Evolutionary conservation across 2,888 invertebrate species (phyloP).

Genomic region (Agrypnus murinus): DNA sequence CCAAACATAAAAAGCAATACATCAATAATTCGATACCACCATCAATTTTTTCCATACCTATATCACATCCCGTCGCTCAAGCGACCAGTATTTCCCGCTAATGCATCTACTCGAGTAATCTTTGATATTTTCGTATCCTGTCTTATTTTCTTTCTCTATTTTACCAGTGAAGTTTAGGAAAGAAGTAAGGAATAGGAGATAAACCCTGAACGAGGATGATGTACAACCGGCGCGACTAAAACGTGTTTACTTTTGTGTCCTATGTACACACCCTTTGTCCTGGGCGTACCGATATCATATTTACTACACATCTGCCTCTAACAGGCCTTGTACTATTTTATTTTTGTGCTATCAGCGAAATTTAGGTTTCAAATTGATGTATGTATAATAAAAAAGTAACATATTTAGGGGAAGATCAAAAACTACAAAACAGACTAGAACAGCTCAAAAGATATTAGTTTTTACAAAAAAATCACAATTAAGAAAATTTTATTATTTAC

Average conservation of each 20-base stretch:
- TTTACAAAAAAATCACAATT: no score
- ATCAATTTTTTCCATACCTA: slow-evolving; percentile 52
- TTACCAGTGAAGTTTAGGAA: slow-evolving; percentile 12
- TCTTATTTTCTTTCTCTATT: slow-evolving; percentile 36
- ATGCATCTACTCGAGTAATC: slow-evolving; percentile 52
- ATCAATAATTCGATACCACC: slow-evolving; percentile 51
- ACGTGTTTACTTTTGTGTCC: slow-evolving; percentile 71
- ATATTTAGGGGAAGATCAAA: no score
- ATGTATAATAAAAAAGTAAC: background rate
- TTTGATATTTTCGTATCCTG: slow-evolving; percentile 39
- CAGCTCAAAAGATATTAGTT: no score
- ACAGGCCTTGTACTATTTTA: slow-evolving; percentile 49
- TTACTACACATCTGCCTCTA: slow-evolving; percentile 69
- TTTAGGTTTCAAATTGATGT: slow-evolving; percentile 16
- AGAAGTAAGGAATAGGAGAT: slow-evolving; percentile 39
- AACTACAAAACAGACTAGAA: no score
- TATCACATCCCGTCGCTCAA: slow-evolving; percentile 51
- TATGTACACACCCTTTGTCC: slow-evolving; percentile 72
- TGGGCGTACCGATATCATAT: slow-evolving; percentile 70
- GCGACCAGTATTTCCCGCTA: slow-evolving; percentile 57
- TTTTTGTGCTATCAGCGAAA: slow-evolving; percentile 38
- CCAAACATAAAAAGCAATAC: no score
- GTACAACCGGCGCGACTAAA: slow-evolving; percentile 64
- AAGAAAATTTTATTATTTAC: no score
- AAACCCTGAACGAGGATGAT: slow-evolving; percentile 53